Percentiles rank a stretch among this genome's conserved stretches.
These are phyloP conservation scores for Hypothenemus hampei DNA, from an alignment of 1,140 invertebrate species.

Conservation along the genomic window DNA sequence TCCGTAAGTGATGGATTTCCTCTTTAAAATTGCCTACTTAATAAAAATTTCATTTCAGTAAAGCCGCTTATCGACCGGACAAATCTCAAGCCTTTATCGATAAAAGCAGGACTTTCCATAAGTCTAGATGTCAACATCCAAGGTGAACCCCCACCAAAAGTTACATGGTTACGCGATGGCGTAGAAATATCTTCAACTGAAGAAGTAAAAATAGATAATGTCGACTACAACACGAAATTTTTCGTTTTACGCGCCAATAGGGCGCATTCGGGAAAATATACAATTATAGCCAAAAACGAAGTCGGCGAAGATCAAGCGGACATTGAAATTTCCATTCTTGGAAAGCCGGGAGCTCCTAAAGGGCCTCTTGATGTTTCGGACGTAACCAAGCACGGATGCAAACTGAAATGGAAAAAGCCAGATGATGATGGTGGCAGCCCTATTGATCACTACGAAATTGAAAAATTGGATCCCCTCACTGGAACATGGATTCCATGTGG, in stretches of 20 bases:
- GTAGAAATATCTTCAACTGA: slow-evolving; percentile 65
- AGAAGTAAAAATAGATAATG: slow-evolving; percentile 71
- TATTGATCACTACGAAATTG: slow-evolving; percentile 95
- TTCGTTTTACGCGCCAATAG: slow-evolving; percentile 77
- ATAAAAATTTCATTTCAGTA: slow-evolving; percentile 58
- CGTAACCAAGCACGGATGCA: slow-evolving; percentile 90
- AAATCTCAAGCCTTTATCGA: slow-evolving; percentile 74
- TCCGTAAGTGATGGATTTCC: slow-evolving; percentile 59
- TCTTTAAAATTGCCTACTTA: not conserved
- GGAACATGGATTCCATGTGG: slow-evolving; percentile 90
- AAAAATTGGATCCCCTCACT: slow-evolving; percentile 91
- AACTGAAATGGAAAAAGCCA: slow-evolving; percentile 89
- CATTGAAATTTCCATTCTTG: slow-evolving; percentile 81
- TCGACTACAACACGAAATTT: slow-evolving; percentile 89
- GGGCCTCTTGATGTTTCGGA: slow-evolving; percentile 86
- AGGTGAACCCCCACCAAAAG: slow-evolving; percentile 89
- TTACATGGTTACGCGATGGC: slow-evolving; percentile 85
- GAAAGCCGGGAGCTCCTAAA: slow-evolving; percentile 76
- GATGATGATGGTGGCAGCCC: slow-evolving; percentile 88
- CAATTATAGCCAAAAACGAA: slow-evolving; percentile 85
- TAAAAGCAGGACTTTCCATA: slow-evolving; percentile 89
- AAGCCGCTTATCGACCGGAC: slow-evolving; percentile 91
- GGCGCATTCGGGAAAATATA: slow-evolving; percentile 84
- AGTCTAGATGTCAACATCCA: slow-evolving; percentile 87
- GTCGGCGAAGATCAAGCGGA: slow-evolving; percentile 92